phyloP scores from a whole-genome alignment of 2,113 vertebrate genomes.

The Gavia stellata region DNA sequence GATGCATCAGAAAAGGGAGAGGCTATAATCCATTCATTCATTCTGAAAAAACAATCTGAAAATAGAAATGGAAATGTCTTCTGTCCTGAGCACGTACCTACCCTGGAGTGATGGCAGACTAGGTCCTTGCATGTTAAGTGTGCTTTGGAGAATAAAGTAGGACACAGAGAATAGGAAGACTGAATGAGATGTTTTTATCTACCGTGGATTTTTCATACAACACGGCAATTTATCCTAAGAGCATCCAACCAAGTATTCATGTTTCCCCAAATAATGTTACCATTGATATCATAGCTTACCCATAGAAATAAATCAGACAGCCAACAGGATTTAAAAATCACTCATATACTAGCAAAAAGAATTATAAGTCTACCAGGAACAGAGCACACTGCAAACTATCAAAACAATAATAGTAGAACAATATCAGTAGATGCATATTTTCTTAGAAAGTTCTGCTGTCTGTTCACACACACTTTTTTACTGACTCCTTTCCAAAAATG shows the following conservation, averaged over 20 bases:
- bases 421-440: not conserved
- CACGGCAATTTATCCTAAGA: not conserved
- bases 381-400: not conserved
- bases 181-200: not conserved
- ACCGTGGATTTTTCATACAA: not conserved
- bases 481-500: not conserved
- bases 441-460: not conserved
- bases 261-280: not conserved
- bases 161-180: not conserved
- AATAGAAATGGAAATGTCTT: not conserved
- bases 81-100: not conserved
- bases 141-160: not conserved
- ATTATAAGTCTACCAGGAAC: not conserved
- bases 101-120: not conserved
- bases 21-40: not conserved
- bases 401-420: not conserved
- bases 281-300: not conserved
- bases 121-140: not conserved
- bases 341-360: not conserved
- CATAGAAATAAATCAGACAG: not conserved
- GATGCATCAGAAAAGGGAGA: not conserved
- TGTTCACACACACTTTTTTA: not conserved
- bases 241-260: not conserved
- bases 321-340: not conserved
- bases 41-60: conserved; percentile 1